Base-by-base conservation (phyloP, 2,888 invertebrate species). In the Rotaria sp. region DNA sequence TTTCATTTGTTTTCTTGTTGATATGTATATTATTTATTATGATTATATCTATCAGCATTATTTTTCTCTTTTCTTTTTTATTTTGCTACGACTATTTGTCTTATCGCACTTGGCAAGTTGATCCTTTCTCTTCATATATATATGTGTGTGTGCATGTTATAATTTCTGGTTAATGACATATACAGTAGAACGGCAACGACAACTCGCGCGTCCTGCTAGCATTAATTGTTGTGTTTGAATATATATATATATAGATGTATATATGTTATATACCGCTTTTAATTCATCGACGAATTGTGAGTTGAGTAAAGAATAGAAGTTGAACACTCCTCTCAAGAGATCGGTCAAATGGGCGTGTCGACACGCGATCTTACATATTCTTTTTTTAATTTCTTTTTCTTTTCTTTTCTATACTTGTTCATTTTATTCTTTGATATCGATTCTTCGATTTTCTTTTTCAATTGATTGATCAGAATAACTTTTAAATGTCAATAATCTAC, bases 21-120 rank as follows among this genome's bases (percentile, higher is more conserved):
- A 67, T 67, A 67, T 67, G 35, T 35, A 67, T 35, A 67, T 67
- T 67, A 67, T 67, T 67, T 67, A 67, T 67, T 67, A 67, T 67
- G 67, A 67, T 67, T 67, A 67, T 67, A 67, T 67, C 67, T 67
- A 67, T 67, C 67, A 67, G 35, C 67, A 67, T 67, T 67, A 67
- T 35, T 67, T 15, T 30, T 75, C 24, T 30, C 41, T 3, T 75
- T 45, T 75, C 41, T 41, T 75, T 41, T 41, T 75, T 67, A 30
- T 15, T 67, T 67, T 35, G n/a, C 67, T 30, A 38, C 67, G 35
- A 67, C 67, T 67, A 67, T 38, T 18, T 67, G 67, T 67, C 30
- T 67, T 67, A 67, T 67, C 67, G 30, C 67, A 67, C 67, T 67
- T 67, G 67, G 30, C 67, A 67, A 67, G 67, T 67, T 67, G 67